Percentiles rank a stretch among this genome's conserved stretches.
Conservation (phyloP, 2,888 invertebrate genomes). For the Epinotia brunnichana region DNA sequence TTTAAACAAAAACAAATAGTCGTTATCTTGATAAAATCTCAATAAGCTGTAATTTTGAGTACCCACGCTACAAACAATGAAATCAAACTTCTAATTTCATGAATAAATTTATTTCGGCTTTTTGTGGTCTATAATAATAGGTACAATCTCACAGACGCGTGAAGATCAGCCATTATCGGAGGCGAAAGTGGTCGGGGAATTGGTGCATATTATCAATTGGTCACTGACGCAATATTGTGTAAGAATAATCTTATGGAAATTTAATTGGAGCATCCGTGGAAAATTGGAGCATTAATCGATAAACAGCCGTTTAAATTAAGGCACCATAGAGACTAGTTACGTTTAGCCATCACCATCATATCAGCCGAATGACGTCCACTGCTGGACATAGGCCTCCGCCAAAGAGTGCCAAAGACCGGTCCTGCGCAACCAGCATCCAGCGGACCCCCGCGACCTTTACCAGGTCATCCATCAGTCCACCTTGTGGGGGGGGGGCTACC, state of each 20-base stretch:
- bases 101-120: slow-evolving; percentile 22
- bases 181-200: slow-evolving; percentile 37
- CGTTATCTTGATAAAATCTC: slow-evolving; percentile 13
- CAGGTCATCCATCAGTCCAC: too few species aligned
- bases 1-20: slow-evolving; percentile 9
- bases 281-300: slow-evolving; percentile 6
- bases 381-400: too few species aligned
- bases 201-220: slow-evolving; percentile 45
- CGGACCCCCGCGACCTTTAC: too few species aligned
- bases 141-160: slow-evolving; percentile 28
- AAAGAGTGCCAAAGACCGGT: too few species aligned
- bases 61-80: slow-evolving; percentile 9
- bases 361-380: too few species aligned
- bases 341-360: too few species aligned
- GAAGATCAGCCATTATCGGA: slow-evolving; percentile 31
- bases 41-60: slow-evolving; percentile 5
- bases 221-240: slow-evolving; percentile 40
- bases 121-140: slow-evolving; percentile 37
- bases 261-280: slow-evolving; percentile 34
- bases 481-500: too few species aligned
- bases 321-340: slow-evolving; percentile 15
- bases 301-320: slow-evolving; percentile 22
- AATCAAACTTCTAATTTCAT: slow-evolving; percentile 6
- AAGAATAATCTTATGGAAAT: slow-evolving; percentile 35
- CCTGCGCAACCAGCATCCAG: too few species aligned